A percentile compares a stretch with the other conserved stretches of the same genome.
These are phyloP conservation scores for Chromobotia macracanthus DNA, from an alignment of 2,797 vertebrate species.

Conservation along the genomic window DNA sequence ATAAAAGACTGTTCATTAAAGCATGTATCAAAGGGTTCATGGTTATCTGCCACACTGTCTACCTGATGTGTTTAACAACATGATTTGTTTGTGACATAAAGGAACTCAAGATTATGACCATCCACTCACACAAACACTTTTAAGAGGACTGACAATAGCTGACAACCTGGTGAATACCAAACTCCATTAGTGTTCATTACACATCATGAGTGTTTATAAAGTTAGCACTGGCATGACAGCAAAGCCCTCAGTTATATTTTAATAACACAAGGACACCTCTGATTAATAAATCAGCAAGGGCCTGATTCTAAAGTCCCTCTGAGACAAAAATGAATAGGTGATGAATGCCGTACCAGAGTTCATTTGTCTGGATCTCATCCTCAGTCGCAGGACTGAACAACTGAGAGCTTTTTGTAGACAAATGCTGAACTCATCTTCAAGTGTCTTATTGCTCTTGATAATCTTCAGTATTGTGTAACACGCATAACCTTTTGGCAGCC, in stretches of 20 bases:
- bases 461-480: slow-evolving; percentile 55
- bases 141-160: slow-evolving; percentile 14
- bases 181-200: slow-evolving; percentile 26
- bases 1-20: background rate
- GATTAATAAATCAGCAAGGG: slow-evolving; percentile 26
- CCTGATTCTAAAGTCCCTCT: slow-evolving; percentile 30
- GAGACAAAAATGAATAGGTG: slow-evolving; percentile 14
- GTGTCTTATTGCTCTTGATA: slow-evolving; percentile 57
- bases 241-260: slow-evolving; percentile 17
- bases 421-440: slow-evolving; percentile 48
- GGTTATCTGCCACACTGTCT: too few relatives aligned
- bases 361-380: background rate
- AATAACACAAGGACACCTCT: background rate
- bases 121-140: background rate
- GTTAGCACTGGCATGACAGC: slow-evolving; percentile 2
- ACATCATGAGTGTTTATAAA: slow-evolving; percentile 6
- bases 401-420: slow-evolving; percentile 3
- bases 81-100: background rate
- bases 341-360: slow-evolving; percentile 23
- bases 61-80: background rate
- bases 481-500: slow-evolving; percentile 57
- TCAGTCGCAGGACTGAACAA: background rate
- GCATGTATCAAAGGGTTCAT: too few relatives aligned
- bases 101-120: background rate
- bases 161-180: background rate